Base-by-base conservation (phyloP, 1,140 invertebrate species). In the Papilio machaon region DNA sequence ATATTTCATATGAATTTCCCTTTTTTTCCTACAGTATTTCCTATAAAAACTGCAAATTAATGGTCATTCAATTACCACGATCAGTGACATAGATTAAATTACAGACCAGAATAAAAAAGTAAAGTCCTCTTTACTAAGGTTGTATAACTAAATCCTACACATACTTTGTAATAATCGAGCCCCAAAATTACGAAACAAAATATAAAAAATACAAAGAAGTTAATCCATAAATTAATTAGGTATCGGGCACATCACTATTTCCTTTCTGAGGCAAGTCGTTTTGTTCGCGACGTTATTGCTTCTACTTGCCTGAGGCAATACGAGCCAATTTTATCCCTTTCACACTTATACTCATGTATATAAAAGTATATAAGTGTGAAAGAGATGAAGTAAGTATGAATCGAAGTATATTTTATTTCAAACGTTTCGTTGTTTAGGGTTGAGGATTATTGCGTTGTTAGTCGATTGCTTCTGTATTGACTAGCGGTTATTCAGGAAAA, bases 191-290 rank as follows among this genome's bases (percentile, higher is more conserved):
- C 15, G 38, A 73, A 73, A 73, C 73, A n/a, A 10, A 43, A 73
- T 73, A 75, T 49, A 75, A 47, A 75, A 75, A 46, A 47, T 47
- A 35, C 74, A 13, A 23, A 76, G 43, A 73, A 76, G 74, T 76
- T 76, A 76, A 76, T 76, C 74, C 23, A 76, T 76, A 76, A 76
- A 76, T 76, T 76, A 76, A 76, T 76, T 76, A 75, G 19, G 73
- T 75, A 76, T 52, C 74, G 74, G n/a, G 47, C 23, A 46, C 74
- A 76, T 76, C 74, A 46, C 74, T 76, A 76, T 76, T 49, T 76
- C 46, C 47, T 76, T 43, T 17, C 15, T 47, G 11, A 19, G 8
- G 73, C 74, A 54, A 76, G 74, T 47, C 74, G 74, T 49, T 76
- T 76, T 52, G 74, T 52, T 76, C 74, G 19, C 74, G 2, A 76